Evolutionary conservation across 2,888 invertebrate genomes (phyloP).

Genomic region (Ophion costatus): DNA sequence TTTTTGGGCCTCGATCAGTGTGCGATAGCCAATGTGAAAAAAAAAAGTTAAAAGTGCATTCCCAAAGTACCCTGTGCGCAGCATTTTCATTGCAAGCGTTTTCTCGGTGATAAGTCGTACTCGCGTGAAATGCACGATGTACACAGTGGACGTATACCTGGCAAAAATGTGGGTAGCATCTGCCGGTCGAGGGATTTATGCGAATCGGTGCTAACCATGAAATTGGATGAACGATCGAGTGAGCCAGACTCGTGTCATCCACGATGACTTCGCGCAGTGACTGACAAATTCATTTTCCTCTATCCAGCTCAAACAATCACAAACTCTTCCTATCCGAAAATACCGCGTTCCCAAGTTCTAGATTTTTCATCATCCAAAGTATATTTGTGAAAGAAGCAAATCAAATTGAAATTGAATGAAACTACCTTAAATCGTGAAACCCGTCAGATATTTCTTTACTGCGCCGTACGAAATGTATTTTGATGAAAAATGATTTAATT

Average conservation of each 20-base stretch:
- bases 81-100: not conserved
- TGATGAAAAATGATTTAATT: conserved; percentile 46
- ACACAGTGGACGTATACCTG: not conserved
- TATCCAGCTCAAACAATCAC: not conserved
- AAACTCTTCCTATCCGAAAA: not conserved
- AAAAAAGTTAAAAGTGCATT: not conserved
- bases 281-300: conserved; percentile 22
- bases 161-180: conserved; percentile 14
- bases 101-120: not conserved
- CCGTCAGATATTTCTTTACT: not conserved
- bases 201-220: conserved; percentile 42
- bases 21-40: not conserved
- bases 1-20: not conserved
- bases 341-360: too few species aligned
- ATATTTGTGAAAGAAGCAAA: not conserved
- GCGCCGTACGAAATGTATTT: not conserved
- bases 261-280: conserved; percentile 8
- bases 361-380: not conserved
- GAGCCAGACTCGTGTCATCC: conserved; percentile 15
- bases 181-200: conserved; percentile 41
- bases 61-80: not conserved
- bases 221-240: conserved; percentile 53
- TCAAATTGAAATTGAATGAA: not conserved
- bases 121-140: not conserved
- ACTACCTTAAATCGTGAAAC: not conserved